Percentiles rank a stretch among this genome's conserved stretches.
Conservation (phyloP, 1,140 invertebrate genomes). For the Leptestheria dahalacensis region DNA sequence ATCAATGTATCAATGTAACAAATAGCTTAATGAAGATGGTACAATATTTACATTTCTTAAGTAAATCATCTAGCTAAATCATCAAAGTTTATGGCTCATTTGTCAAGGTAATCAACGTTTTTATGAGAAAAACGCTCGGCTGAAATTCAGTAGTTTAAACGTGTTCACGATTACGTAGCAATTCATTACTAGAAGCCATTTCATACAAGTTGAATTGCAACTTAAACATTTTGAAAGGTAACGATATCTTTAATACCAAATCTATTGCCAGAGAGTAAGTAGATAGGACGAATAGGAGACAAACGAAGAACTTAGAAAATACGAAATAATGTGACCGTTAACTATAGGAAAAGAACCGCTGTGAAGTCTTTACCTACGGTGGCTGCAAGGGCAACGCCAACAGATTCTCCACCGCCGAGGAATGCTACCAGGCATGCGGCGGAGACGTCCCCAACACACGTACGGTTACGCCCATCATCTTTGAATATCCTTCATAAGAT, state of each 20-base stretch:
- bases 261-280: background rate
- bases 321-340: background rate
- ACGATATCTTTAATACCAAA: background rate
- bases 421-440: constrained; percentile 22
- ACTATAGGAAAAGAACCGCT: constrained; percentile 17
- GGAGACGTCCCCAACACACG: constrained; percentile 14
- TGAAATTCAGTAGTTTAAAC: too few species aligned
- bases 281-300: too few species aligned
- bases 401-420: constrained; percentile 23
- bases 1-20: too few species aligned
- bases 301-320: background rate
- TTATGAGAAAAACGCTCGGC: too few species aligned
- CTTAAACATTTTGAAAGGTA: background rate
- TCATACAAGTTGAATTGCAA: background rate
- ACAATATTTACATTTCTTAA: too few species aligned
- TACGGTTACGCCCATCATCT: background rate
- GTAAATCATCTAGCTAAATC: too few species aligned
- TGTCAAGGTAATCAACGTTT: background rate
- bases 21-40: too few species aligned
- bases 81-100: too few species aligned
- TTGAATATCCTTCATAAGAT: background rate
- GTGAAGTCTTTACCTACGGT: constrained; percentile 22
- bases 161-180: background rate
- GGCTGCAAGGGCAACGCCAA: constrained; percentile 29
- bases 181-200: background rate